A percentile compares a stretch with the other conserved stretches of the same genome.
Conservation (phyloP, 1,140 invertebrate genomes). For the Samia ricini region DNA sequence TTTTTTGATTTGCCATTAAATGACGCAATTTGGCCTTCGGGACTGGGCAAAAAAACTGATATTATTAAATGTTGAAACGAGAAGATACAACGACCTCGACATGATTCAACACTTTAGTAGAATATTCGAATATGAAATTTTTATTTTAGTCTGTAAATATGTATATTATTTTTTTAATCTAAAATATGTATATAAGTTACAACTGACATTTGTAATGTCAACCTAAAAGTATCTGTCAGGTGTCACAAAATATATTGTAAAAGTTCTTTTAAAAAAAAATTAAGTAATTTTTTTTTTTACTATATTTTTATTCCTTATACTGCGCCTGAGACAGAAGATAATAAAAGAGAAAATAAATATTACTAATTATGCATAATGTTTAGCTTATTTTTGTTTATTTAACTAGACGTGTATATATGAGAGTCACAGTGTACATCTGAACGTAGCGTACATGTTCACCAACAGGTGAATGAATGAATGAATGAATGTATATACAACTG, state of each 20-base stretch:
- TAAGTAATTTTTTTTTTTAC: no score
- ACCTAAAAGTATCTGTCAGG: conserved; percentile 1
- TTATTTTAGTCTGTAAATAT: not conserved
- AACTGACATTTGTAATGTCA: not conserved
- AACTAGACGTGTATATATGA: no score
- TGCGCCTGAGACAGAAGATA: no score
- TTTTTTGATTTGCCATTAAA: conserved; percentile 3
- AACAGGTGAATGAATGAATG: no score
- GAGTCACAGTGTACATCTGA: no score
- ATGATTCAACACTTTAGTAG: conserved; percentile 33
- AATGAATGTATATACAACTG: no score
- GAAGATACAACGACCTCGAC: conserved; percentile 30
- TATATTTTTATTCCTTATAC: no score
- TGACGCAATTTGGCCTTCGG: conserved; percentile 41
- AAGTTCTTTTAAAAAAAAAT: not conserved
- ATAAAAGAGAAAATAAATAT: no score
- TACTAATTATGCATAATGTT: no score
- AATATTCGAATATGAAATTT: conserved; percentile 28
- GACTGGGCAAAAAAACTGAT: conserved; percentile 32
- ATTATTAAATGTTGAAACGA: conserved; percentile 29
- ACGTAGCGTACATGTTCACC: no score
- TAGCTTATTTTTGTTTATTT: no score
- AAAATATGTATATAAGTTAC: not conserved
- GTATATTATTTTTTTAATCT: not conserved
- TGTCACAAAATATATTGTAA: not conserved